Conservation (phyloP, 2,797 vertebrate species). For the Chrysocyon brachyurus region DNA sequence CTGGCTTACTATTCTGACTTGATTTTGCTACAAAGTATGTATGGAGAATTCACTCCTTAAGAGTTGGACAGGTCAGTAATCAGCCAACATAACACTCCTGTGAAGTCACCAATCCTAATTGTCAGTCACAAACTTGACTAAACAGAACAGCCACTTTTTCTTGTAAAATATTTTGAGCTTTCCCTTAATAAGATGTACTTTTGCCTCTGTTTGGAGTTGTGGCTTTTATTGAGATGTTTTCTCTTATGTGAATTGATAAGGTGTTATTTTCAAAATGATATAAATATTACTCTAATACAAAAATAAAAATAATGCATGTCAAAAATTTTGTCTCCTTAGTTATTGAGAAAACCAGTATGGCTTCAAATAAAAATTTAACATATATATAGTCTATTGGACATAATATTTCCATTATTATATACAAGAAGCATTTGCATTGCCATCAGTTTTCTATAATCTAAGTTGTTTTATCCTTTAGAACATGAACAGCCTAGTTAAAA, state of each 20-base stretch:
- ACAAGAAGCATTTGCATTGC: neutral
- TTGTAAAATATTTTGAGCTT: neutral
- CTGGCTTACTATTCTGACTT: neutral
- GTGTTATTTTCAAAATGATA: constrained; percentile 7
- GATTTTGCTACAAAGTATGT: neutral
- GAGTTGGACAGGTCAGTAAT: neutral
- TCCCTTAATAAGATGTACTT: neutral
- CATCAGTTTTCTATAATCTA: neutral
- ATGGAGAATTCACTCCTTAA: neutral
- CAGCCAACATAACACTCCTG: neutral
- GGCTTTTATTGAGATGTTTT: neutral
- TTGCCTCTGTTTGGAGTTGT: neutral
- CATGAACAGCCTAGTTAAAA: neutral
- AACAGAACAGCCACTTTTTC: neutral
- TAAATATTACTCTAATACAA: neutral
- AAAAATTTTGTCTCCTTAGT: neutral
- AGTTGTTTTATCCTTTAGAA: neutral
- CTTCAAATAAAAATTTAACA: constrained; percentile 17
- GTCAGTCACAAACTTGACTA: neutral
- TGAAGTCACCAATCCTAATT: neutral
- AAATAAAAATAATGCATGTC: neutral
- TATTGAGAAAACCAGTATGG: neutral
- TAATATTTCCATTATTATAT: neutral
- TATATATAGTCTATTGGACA: neutral
- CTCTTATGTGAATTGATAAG: neutral